Evolutionary conservation across 2,797 vertebrate genomes (phyloP), one percentile per base, ranked within the genome.

Genomic region (Argyrosomus regius): DNA sequence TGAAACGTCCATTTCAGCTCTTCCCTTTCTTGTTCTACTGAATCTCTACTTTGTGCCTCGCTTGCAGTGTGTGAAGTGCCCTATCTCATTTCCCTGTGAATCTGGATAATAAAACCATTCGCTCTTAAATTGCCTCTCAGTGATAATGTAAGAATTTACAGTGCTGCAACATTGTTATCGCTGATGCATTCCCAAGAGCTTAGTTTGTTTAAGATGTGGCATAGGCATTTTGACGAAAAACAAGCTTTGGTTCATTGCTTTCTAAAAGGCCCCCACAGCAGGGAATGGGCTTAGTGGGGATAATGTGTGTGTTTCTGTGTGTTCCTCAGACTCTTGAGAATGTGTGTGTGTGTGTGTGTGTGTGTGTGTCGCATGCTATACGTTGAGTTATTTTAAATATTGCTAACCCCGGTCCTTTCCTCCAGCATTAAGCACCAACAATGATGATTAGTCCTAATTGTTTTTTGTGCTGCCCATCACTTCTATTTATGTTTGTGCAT

Each of bases 371-470:
- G n/a, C 71, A 66, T 90, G 81, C 89, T 90, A 79, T 87, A 83
- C 28, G 72, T 81, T 57, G 68, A 85, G 85, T 83, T 90, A 77
- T 92, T 93, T 90, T 84, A 88, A 89, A 90, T 88, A 88, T 87
- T 83, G 87, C 89, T 81, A 87, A 89, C 83, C 81, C 66, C 31
- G 76, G 77, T 88, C 70, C 35, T 84, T 89, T 87, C 88, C 88
- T 65, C 68, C 81, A 67, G 81, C 75, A 84, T 87, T 82, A 85
- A 89, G 83, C 68, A 84, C 79, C 82, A 81, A 92, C 87, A 89
- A 89, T 93, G 75, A 91, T 93, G 88, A 93, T 93, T 87, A 85
- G 88, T 90, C 88, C 84, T 90, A 92, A 93, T 93, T 92, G 89
- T 81, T 81, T 92, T 91, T 88, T 90, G 88, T 82, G 65, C 83